Evolutionary conservation across 1,140 invertebrate species (phyloP).

Genomic region (Paramacrobiotus metropolitanus): DNA sequence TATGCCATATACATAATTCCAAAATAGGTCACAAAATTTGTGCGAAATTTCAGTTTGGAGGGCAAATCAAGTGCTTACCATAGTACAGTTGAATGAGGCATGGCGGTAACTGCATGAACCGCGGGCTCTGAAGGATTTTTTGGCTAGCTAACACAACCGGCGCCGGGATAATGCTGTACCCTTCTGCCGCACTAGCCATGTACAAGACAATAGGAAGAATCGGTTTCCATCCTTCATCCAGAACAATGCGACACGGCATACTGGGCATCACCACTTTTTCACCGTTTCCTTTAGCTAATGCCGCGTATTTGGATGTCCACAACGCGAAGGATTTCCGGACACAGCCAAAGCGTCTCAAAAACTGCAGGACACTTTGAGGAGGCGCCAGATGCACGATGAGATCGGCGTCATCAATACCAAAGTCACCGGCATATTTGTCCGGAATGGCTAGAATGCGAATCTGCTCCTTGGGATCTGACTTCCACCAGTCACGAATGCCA

Average conservation of each 20-base stretch:
- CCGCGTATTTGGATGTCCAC: neutral
- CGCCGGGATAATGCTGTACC: neutral
- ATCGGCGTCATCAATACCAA: constrained; percentile 1
- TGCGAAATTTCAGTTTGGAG: neutral
- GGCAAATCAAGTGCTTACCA: neutral
- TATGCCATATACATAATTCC: too few species aligned
- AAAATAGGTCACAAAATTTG: neutral
- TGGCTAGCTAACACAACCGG: neutral
- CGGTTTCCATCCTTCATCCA: neutral
- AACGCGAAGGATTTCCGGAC: neutral
- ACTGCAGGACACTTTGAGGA: neutral
- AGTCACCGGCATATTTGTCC: neutral
- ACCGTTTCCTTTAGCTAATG: neutral
- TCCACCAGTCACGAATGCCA: neutral
- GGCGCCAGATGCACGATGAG: neutral
- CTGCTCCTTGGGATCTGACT: neutral
- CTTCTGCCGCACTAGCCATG: neutral
- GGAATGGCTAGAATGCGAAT: neutral
- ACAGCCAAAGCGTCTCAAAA: neutral
- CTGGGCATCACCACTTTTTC: neutral
- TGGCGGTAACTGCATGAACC: neutral
- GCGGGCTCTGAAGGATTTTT: neutral
- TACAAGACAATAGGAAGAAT: neutral
- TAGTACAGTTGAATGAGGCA: neutral
- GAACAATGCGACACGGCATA: neutral